A percentile compares a stretch with the other conserved stretches of the same genome.
These are phyloP conservation scores for Cryptophagus acutangulus DNA, from an alignment of 2,888 invertebrate species.

Conservation along the genomic window DNA sequence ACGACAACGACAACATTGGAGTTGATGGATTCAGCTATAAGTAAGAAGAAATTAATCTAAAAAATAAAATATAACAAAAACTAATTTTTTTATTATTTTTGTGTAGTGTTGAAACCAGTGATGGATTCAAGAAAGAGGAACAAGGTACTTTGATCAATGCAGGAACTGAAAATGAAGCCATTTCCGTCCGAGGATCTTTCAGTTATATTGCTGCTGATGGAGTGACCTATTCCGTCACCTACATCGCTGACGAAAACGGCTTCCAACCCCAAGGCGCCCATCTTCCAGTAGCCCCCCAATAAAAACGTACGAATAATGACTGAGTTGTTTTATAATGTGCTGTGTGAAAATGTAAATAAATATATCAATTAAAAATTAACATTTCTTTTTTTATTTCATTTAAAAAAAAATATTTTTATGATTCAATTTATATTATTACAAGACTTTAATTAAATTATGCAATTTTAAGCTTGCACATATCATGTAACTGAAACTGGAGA, in stretches of 20 bases:
- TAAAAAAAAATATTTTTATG: no score
- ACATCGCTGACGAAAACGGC: conserved; percentile 59
- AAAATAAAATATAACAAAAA: no score
- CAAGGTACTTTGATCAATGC: conserved; percentile 52
- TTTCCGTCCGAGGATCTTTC: conserved; percentile 56
- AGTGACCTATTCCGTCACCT: conserved; percentile 58
- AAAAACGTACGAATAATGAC: no score
- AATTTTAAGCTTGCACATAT: no score
- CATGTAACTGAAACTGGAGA: no score
- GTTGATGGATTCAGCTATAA: conserved; percentile 21
- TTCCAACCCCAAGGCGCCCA: conserved; percentile 53
- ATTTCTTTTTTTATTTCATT: no score
- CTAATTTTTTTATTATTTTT: background rate
- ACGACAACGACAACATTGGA: conserved; percentile 28
- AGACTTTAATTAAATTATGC: no score
- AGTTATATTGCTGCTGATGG: conserved; percentile 62
- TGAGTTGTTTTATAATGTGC: no score
- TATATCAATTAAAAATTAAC: no score
- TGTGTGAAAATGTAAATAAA: no score
- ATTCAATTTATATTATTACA: no score
- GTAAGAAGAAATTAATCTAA: conserved; percentile 24
- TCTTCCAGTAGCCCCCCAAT: no score
- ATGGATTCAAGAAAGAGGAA: conserved; percentile 58
- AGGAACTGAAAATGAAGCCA: conserved; percentile 57
- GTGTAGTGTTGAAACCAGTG: conserved; percentile 57